Base-by-base conservation (phyloP, 1,140 invertebrate genomes). In the Euglossa dilemma region DNA sequence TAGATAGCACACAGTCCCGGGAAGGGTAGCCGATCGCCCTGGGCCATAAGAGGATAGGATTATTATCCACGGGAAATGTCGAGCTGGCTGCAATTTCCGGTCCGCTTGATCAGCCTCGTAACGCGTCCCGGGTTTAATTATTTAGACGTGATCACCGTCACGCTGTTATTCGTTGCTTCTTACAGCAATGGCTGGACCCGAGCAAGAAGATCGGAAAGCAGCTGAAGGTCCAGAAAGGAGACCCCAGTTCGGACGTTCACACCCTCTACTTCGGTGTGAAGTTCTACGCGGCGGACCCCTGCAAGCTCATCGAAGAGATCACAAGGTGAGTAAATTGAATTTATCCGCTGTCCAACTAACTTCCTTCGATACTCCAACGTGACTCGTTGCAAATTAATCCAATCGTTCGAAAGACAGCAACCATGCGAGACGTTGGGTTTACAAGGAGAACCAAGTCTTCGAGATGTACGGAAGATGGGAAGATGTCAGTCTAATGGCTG, bases 231-330 rank as follows among this genome's bases (percentile, higher is more conserved):
- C 94, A 94, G 91, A 95, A 95, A 90, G 96, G 96, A 66, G 93
- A 94, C 74, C 90, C 91, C 47, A 95, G 95, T 54, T 94, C 95
- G 84, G 97, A 97, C 87, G 96, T 96, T 5, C 98, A 97, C 93
- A 99, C 98, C 28, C 97, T 99, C 85, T 98, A 99, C 93, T 99
- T 99, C 92, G 98, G 98, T 57, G 99, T 99, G 69, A 99, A 99
- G 94, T 99, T 99, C 94, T 99, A 99, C 94, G 98, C 99, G 0
- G 98, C 98, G 5, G 99, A 99, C 95, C 99, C 98, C 2, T 98
- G 98, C 95, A 99, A 99, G 92, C 95, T 99, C 71, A 95, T 98
- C 61, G 98, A 99, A 95, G 98, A 99, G 95, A 98, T 99, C 85
- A 99, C 98, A 52, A 96, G 98, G 98, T 98, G 93, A 95, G 94